A percentile compares a stretch with the other conserved stretches of the same genome.
Conservation (phyloP, 2,888 invertebrate species). For the Eremobia ochroleuca region DNA sequence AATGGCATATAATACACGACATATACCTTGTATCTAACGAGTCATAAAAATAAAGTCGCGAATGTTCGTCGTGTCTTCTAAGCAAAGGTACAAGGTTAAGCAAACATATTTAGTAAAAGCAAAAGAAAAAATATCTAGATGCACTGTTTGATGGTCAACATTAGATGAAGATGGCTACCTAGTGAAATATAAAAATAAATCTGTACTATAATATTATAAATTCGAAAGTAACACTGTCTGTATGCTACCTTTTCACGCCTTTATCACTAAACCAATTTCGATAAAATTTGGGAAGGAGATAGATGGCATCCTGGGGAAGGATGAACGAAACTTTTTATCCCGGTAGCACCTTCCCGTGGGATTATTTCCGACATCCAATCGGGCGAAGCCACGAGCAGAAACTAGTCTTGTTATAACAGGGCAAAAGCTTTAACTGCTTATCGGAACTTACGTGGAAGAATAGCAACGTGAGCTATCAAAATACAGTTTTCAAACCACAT, state of each 20-base stretch:
- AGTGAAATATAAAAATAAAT: not conserved
- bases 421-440: not conserved
- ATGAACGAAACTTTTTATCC: not conserved
- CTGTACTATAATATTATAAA: not conserved
- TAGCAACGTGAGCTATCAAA: not conserved
- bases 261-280: not conserved
- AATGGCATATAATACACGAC: slow-evolving; percentile 11
- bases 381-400: not conserved
- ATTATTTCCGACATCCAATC: not conserved
- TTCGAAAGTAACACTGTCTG: not conserved
- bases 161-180: not conserved
- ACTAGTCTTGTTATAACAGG: not conserved
- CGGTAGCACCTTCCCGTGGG: not conserved
- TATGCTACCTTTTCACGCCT: not conserved
- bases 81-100: slow-evolving; percentile 6
- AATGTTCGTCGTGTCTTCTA: slow-evolving; percentile 10
- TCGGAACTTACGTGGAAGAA: not conserved
- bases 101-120: slow-evolving; percentile 20
- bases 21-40: slow-evolving; percentile 2
- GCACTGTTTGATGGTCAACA: not conserved
- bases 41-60: slow-evolving; percentile 8
- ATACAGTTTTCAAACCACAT: no score
- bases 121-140: not conserved
- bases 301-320: not conserved
- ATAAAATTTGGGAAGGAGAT: not conserved